phyloP scores from a whole-genome alignment of 2,888 invertebrate genomes.

The Xestia rhomboidea region DNA sequence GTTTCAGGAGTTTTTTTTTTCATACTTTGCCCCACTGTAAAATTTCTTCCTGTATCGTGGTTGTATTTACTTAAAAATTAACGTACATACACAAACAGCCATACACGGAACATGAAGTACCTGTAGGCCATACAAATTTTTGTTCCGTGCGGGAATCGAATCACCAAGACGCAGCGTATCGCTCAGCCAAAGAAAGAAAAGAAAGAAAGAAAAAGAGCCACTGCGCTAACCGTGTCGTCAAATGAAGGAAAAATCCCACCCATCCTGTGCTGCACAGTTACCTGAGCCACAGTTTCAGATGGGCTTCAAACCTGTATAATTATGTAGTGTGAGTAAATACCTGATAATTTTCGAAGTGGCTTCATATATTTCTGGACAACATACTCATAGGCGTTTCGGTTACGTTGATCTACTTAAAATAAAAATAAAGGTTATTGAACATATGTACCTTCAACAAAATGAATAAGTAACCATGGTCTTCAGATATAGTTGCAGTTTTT shows the following conservation, averaged over 20 bases:
- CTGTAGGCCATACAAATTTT: background rate
- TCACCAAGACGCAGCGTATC: background rate
- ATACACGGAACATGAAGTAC: background rate
- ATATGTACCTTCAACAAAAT: no score
- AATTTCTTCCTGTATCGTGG: background rate
- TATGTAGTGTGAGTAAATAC: conserved; percentile 45
- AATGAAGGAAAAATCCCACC: background rate
- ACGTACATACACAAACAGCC: background rate
- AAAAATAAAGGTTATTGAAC: conserved; percentile 8
- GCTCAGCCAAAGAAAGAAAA: no score
- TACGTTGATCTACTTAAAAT: conserved; percentile 48
- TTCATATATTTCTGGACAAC: conserved; percentile 68
- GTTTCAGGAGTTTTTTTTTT: background rate
- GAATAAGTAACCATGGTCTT: no score
- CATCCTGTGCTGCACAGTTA: background rate
- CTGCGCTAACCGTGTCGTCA: background rate
- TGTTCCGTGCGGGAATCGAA: background rate
- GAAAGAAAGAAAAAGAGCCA: no score
- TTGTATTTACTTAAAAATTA: background rate
- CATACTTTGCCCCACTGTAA: background rate
- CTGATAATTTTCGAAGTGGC: conserved; percentile 70
- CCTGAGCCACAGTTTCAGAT: background rate
- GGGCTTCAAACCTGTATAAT: background rate
- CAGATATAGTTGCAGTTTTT: no score
- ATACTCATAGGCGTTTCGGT: conserved; percentile 53